A percentile compares a stretch with the other conserved stretches of the same genome.
These are phyloP conservation scores for Okapia johnstoni DNA, from an alignment of 2,113 vertebrate genomes.

Conservation along the genomic window DNA sequence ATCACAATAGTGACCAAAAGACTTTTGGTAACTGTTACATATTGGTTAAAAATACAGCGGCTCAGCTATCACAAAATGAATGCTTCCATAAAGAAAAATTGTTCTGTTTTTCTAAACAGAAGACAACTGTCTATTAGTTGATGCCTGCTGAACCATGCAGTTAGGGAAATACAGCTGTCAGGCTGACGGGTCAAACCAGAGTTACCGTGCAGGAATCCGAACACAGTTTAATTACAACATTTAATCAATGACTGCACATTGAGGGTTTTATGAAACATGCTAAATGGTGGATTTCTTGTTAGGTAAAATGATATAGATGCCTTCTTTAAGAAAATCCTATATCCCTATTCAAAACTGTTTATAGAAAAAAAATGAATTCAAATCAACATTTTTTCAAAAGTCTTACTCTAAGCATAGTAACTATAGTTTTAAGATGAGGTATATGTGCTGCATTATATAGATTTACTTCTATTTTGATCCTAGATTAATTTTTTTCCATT, in stretches of 20 bases:
- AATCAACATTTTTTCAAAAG: not conserved
- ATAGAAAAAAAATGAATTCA: not conserved
- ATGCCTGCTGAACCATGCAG: not conserved
- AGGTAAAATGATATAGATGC: not conserved
- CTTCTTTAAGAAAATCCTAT: not conserved
- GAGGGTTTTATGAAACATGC: conserved; percentile 29
- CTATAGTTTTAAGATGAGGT: not conserved
- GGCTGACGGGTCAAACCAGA: conserved; percentile 10
- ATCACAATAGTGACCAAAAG: conserved; percentile 32
- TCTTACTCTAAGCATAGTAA: not conserved
- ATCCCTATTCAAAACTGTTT: not conserved
- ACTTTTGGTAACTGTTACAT: conserved; percentile 62
- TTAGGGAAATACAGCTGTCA: conserved; percentile 37
- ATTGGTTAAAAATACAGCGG: conserved; percentile 37
- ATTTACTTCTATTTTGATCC: not conserved
- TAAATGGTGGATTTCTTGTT: not conserved
- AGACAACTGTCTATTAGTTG: conserved; percentile 65
- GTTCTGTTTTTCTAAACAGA: conserved; percentile 59
- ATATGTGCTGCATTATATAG: not conserved
- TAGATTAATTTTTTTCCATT: not conserved
- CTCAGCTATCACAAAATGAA: conserved; percentile 63
- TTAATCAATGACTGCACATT: not conserved
- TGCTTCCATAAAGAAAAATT: conserved; percentile 7
- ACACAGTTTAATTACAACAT: conserved; percentile 24
- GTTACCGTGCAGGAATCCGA: not conserved